Evolutionary conservation across 1,140 invertebrate genomes (phyloP).

Genomic region (Caligus rogercresseyi): DNA sequence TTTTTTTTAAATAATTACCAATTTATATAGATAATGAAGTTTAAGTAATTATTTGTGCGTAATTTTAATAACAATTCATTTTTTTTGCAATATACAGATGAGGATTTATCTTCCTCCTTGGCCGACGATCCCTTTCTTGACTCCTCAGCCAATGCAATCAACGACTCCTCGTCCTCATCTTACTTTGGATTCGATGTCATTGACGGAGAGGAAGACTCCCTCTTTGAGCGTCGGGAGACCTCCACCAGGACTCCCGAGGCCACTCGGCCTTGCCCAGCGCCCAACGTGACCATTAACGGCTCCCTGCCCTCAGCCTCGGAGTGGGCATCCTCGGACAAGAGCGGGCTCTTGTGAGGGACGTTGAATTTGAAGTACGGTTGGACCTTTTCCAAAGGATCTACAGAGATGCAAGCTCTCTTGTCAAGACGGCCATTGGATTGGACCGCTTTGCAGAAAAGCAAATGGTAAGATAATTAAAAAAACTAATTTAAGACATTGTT

Average conservation of each 20-base stretch:
- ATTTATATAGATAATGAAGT: too few species aligned
- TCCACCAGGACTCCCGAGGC: not conserved
- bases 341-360: not conserved
- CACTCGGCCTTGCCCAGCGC: conserved; percentile 1
- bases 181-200: not conserved
- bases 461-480: conserved; percentile 5
- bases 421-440: conserved; percentile 10
- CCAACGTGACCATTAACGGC: conserved; percentile 8
- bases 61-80: too few species aligned
- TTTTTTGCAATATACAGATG: too few species aligned
- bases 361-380: conserved; percentile 15
- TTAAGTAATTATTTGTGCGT: too few species aligned
- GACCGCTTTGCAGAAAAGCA: conserved; percentile 7
- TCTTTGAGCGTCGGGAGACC: not conserved
- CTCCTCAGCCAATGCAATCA: not conserved
- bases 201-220: not conserved
- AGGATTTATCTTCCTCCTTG: not conserved
- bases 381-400: conserved; percentile 2
- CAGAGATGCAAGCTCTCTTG: conserved; percentile 13
- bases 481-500: too few species aligned
- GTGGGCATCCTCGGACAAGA: not conserved
- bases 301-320: not conserved
- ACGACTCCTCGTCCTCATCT: not conserved
- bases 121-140: not conserved
- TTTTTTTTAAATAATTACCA: too few species aligned